Evolutionary conservation across 2,113 vertebrate genomes (phyloP).

Genomic region (Syrmaticus mikado): DNA sequence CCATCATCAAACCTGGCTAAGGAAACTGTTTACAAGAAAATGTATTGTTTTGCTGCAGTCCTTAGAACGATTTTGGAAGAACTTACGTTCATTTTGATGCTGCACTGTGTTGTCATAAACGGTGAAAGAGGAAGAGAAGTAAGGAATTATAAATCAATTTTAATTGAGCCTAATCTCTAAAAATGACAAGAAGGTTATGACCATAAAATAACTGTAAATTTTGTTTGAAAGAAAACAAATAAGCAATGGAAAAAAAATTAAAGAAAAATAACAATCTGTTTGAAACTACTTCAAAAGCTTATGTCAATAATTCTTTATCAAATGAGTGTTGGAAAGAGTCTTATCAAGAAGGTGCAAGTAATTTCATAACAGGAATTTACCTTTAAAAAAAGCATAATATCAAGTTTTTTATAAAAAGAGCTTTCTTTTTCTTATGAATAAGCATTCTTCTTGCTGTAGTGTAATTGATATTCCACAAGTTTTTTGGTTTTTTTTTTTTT

Average conservation of each 20-base stretch:
- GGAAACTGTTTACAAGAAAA: neutral
- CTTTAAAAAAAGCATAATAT: neutral
- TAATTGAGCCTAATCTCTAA: constrained; percentile 8
- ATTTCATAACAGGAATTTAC: neutral
- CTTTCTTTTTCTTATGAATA: neutral
- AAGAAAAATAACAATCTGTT: neutral
- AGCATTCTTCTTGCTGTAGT: neutral
- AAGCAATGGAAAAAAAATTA: neutral
- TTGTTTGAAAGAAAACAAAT: neutral
- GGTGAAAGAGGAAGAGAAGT: neutral
- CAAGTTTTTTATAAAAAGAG: neutral
- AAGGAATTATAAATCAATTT: constrained; percentile 23
- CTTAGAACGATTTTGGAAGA: neutral
- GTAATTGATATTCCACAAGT: neutral
- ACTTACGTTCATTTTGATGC: neutral
- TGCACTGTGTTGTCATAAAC: neutral
- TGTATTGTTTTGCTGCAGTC: neutral
- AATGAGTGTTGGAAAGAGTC: neutral
- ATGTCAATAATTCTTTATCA: neutral
- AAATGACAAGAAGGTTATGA: neutral
- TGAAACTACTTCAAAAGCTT: neutral
- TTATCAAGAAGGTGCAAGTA: neutral
- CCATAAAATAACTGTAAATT: neutral
- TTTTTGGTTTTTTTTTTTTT: neutral
- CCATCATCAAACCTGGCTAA: neutral